Evolutionary conservation across 1,140 invertebrate species (phyloP), one percentile per base, ranked within the genome.

Genomic region (Popillia japonica): DNA sequence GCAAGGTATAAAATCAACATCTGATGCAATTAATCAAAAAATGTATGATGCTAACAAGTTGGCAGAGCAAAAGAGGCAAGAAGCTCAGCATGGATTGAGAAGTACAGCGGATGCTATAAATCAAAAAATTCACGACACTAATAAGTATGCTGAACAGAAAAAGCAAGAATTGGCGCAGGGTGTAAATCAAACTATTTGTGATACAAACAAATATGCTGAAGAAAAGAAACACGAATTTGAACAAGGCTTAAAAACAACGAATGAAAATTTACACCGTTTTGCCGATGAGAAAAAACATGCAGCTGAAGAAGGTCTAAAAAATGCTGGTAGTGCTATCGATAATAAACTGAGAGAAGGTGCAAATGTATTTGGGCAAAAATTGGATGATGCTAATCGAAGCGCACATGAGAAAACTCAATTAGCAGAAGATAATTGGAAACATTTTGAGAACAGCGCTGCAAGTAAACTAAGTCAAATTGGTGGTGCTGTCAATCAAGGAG

Each of bases 301-400:
- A 20, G 34, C 73, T 20, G 77, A 41, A 11, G 68, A 77, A 7
- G 27, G 59, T 17, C n/a, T 55, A 22, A 48, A 40, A 27, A 34
- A 17, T 14, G 41, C 78, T 10, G 79, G 78, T 8, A 79, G 81
- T 48, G 79, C 42, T 22, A 59, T 81, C 17, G 81, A 83, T 34
- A 82, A 82, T 73, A 83, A 81, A 79, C 20, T 82, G 42, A 75
- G 27, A 20, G 80, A 84, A 42, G 76, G 80, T 9, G 79, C 40
- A 20, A 22, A 42, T 42, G 68, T 77, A 14, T 17, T 40, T n/a
- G 34, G 41, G 4, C 48, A 77, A 68, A 68, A 48, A 23, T 75
- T 64, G 41, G 77, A 68, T 3, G 80, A 81, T 27, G 75, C 76
- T 11, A 77, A 79, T 44, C 55, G 72, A 40, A 61, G n/a, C n/a